Base-by-base conservation (phyloP, 2,113 vertebrate species). In the Laterallus jamaicensis region DNA sequence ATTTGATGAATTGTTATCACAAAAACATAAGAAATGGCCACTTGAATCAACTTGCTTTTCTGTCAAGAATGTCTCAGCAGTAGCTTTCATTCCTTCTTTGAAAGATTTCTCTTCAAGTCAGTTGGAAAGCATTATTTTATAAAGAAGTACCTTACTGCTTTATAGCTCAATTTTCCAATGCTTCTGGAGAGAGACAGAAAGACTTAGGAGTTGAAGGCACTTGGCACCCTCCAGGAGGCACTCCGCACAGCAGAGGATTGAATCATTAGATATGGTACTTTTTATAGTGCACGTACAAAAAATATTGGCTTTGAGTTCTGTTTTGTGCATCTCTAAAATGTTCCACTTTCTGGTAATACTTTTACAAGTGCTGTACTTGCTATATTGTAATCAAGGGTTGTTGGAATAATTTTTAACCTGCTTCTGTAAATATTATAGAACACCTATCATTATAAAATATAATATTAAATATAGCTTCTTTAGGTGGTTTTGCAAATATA, bases 11-110 rank as follows among this genome's bases (percentile, higher is more conserved):
- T 73, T 95, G 92, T 92, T 94, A 94, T 94, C 40, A 15, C 54
- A 95, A 89, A 97, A 95, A 73, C 80, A 73, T 91, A 93, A 93
- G 76, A 94, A 92, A 79, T 79, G 86, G 88, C 93, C 77, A 94
- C 95, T 96, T 95, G 90, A 97, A 96, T 94, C 90, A 88, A 69
- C 90, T 90, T 86, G 54, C 83, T 92, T 94, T 96, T 95, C 86
- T 92, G 62, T 93, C 88, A 95, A 95, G 90, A 96, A 73, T 79
- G 70, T 94, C 96, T 93, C 96, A 96, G 96, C 83, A 49, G 96
- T 95, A 95, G 86, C 77, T 96, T 96, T 95, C 92, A 73, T 86
- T 95, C 47, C 70, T 93, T 77, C 92, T 94, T 83, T 96, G 83
- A 94, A 86, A 86, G 68, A 79, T 92, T 97, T 95, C 95, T 96